A percentile compares a stretch with the other conserved stretches of the same genome.
These are phyloP conservation scores for Chrysopa pallens DNA, from an alignment of 1,140 invertebrate genomes.

Conservation along the genomic window DNA sequence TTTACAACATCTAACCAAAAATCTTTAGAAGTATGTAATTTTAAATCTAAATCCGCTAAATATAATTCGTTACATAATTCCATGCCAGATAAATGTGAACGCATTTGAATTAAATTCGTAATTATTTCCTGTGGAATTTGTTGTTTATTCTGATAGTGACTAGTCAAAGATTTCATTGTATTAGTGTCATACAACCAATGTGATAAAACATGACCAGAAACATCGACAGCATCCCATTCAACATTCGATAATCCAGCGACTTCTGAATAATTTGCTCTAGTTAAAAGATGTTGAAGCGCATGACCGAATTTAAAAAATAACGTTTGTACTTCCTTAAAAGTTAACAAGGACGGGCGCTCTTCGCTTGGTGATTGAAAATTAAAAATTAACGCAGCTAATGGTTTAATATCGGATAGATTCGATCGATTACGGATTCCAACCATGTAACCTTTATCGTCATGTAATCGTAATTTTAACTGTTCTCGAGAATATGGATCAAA, in stretches of 20 bases:
- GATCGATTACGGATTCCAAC: slow-evolving; percentile 49
- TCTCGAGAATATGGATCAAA: slow-evolving; percentile 60
- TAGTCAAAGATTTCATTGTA: slow-evolving; percentile 46
- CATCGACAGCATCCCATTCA: slow-evolving; percentile 77
- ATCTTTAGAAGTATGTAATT: slow-evolving; percentile 54
- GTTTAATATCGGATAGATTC: slow-evolving; percentile 33
- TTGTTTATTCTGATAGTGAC: slow-evolving; percentile 56
- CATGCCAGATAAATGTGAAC: slow-evolving; percentile 57
- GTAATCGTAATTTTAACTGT: slow-evolving; percentile 35
- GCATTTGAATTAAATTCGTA: slow-evolving; percentile 37
- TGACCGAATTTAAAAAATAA: slow-evolving; percentile 77
- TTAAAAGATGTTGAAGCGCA: slow-evolving; percentile 63
- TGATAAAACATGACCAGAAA: slow-evolving; percentile 62
- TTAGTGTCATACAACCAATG: slow-evolving; percentile 61
- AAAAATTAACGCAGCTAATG: slow-evolving; percentile 63
- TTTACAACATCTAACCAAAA: slow-evolving; percentile 67
- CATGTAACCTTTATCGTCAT: slow-evolving; percentile 45
- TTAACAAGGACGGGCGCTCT: slow-evolving; percentile 48
- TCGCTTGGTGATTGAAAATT: slow-evolving; percentile 49
- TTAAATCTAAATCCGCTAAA: slow-evolving; percentile 65
- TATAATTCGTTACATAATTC: slow-evolving; percentile 70
- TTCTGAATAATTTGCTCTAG: slow-evolving; percentile 61
- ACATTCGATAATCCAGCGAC: slow-evolving; percentile 68
- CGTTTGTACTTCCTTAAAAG: slow-evolving; percentile 51
- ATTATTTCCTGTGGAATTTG: slow-evolving; percentile 45